Evolutionary conservation across 23 tunicate genomes (phyloP), one percentile per base, ranked within the genome.

Genomic region (Phallusia fumigata): DNA sequence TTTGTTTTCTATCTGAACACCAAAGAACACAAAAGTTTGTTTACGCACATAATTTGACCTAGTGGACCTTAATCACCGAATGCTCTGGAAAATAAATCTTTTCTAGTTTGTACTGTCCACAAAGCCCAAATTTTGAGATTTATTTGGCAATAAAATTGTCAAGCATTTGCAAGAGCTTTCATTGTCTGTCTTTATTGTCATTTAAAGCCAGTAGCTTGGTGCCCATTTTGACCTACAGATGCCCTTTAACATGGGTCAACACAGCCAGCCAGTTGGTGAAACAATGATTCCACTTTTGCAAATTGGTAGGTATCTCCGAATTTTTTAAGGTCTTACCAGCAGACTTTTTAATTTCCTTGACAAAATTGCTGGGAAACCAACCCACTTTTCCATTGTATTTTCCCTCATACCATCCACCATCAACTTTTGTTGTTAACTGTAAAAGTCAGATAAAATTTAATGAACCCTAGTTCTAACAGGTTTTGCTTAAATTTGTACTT

Each of bases 361-460:
- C 98, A 82, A 79, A 93, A 44, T 93, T 88, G 76, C 98, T 93
- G 10, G 98, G 98, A 72, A 93, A 93, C 98, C 98, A 93, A 33
- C 98, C 98, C 58, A 79, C 79, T 33, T 93, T 86, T 16, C 98
- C 93, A 85, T 93, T 93, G 33, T 84, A 84, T 81, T 84, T 88
- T 78, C 98, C 98, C 84, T 93, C 98, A 82, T 65, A 93, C 98
- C 98, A 93, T 32, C 98, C 98, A 31, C 98, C 98, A 76, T 93
- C 98, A 84, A 81, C 93, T 58, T 93, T 93, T 8, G 92, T 88
- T 18, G 76, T 81, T 28, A 93, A 78, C 93, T 88, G 50, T 10
- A 78, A 44, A 44, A 40, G 36, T 0, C 3, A 58, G 16, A 58
- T 58, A 16, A 36, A 19, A 18, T n/a, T n/a, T n/a, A n/a, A n/a